phyloP scores from a whole-genome alignment of 2,888 invertebrate species.

The Synanthedon vespiformis region DNA sequence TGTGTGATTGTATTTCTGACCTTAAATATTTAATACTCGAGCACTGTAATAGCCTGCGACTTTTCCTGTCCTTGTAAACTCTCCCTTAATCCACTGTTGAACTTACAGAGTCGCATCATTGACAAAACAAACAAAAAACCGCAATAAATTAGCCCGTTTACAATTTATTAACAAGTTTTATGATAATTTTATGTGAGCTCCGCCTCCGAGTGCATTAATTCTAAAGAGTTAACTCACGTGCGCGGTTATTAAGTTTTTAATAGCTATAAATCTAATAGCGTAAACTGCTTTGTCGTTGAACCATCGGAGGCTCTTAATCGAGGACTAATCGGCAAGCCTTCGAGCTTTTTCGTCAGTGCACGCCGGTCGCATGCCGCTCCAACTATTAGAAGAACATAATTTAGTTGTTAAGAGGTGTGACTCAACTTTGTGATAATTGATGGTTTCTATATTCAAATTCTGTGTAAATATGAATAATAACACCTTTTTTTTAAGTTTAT shows the following conservation, averaged over 20 bases:
- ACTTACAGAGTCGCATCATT: slow-evolving; percentile 19
- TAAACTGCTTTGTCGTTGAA: slow-evolving; percentile 32
- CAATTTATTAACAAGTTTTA: slow-evolving; percentile 53
- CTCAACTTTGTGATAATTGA: not conserved
- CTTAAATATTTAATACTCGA: too few relatives aligned
- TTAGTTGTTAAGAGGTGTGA: slow-evolving; percentile 1
- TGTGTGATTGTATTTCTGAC: slow-evolving; percentile 29
- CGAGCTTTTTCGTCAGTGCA: slow-evolving; percentile 14
- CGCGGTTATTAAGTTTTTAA: slow-evolving; percentile 48
- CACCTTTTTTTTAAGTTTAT: not conserved
- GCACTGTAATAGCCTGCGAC: not conserved
- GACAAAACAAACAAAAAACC: slow-evolving; percentile 29
- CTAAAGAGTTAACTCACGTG: slow-evolving; percentile 23
- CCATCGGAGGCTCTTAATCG: slow-evolving; percentile 23
- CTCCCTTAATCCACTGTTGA: not conserved
- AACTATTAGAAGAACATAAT: slow-evolving; percentile 8
- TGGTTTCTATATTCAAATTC: not conserved
- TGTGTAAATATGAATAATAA: not conserved
- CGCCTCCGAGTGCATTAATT: slow-evolving; percentile 41
- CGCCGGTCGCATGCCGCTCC: slow-evolving; percentile 12
- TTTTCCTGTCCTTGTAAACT: not conserved
- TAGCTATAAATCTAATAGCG: slow-evolving; percentile 46
- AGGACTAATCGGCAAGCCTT: slow-evolving; percentile 28
- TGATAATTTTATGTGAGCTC: slow-evolving; percentile 56
- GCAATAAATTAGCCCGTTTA: slow-evolving; percentile 44